Percentiles rank a stretch among this genome's conserved stretches.
phyloP scores from a whole-genome alignment of 2,797 vertebrate species.

The Chanos chanos region DNA sequence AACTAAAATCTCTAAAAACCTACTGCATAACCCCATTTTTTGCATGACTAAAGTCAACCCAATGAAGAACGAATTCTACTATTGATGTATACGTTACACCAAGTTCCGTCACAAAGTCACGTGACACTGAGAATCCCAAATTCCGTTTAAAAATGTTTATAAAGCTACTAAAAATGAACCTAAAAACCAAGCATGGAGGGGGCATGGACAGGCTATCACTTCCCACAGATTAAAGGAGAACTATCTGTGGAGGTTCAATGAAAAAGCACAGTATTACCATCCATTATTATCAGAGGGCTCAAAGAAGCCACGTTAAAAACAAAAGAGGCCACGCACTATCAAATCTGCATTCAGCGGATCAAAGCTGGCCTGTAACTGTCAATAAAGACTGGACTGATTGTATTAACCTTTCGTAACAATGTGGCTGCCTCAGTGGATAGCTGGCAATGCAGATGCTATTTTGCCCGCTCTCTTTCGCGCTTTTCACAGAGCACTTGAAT shows the following conservation, averaged over 20 bases:
- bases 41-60: too few species aligned
- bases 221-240: not conserved
- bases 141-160: too few species aligned
- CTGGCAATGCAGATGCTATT: conserved; percentile 3
- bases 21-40: too few species aligned
- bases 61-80: too few species aligned
- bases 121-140: too few species aligned
- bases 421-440: not conserved
- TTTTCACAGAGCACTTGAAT: conserved; percentile 2
- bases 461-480: not conserved
- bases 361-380: conserved; percentile 20
- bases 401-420: conserved; percentile 17
- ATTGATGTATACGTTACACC: too few species aligned
- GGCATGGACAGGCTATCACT: not conserved
- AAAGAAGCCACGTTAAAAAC: conserved; percentile 7
- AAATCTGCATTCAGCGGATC: conserved; percentile 6
- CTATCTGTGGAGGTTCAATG: not conserved
- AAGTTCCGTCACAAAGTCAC: too few species aligned
- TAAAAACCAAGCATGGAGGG: too few species aligned
- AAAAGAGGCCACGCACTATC: not conserved
- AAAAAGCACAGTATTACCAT: conserved; percentile 10
- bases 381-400: conserved; percentile 13
- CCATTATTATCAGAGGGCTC: not conserved
- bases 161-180: too few species aligned
- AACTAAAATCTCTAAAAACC: too few species aligned